Evolutionary conservation across 1,140 invertebrate species (phyloP).

Genomic region (Hycleus phaleratus): DNA sequence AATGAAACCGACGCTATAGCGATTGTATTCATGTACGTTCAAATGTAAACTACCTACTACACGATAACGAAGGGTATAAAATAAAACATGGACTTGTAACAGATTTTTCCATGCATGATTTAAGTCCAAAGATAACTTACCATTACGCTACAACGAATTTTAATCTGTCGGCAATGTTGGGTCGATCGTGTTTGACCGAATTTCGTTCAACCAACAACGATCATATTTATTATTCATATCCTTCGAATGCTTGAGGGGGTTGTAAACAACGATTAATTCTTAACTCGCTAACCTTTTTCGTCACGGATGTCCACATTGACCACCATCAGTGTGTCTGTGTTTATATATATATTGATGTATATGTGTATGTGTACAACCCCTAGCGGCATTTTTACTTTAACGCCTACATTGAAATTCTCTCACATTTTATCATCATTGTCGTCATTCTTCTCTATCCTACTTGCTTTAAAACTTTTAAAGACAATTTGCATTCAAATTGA

Average conservation of each 20-base stretch:
- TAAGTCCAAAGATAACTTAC: slow-evolving; percentile 11
- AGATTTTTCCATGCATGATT: slow-evolving; percentile 17
- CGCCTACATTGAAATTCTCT: no score
- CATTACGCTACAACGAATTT: slow-evolving; percentile 4
- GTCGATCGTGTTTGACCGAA: slow-evolving; percentile 9
- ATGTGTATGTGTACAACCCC: no score
- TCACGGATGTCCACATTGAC: slow-evolving; percentile 6
- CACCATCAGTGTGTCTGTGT: no score
- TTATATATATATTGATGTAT: no score
- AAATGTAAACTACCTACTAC: slow-evolving; percentile 26
- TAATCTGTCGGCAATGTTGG: slow-evolving; percentile 1
- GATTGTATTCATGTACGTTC: slow-evolving; percentile 23
- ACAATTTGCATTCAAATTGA: no score
- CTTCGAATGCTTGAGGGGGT: slow-evolving; percentile 9
- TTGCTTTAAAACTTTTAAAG: no score
- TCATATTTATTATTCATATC: slow-evolving; percentile 11
- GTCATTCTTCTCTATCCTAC: no score
- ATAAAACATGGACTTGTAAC: slow-evolving; percentile 12
- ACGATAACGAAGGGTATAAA: slow-evolving; percentile 22
- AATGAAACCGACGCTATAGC: slow-evolving; percentile 10
- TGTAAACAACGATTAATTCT: slow-evolving; percentile 13
- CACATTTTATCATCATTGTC: no score
- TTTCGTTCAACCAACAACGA: slow-evolving; percentile 4
- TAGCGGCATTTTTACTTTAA: no score
- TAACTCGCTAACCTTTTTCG: slow-evolving; percentile 10